Evolutionary conservation across 2,888 invertebrate genomes (phyloP), one percentile per base, ranked within the genome.

Genomic region (Callyntrura sp.): DNA sequence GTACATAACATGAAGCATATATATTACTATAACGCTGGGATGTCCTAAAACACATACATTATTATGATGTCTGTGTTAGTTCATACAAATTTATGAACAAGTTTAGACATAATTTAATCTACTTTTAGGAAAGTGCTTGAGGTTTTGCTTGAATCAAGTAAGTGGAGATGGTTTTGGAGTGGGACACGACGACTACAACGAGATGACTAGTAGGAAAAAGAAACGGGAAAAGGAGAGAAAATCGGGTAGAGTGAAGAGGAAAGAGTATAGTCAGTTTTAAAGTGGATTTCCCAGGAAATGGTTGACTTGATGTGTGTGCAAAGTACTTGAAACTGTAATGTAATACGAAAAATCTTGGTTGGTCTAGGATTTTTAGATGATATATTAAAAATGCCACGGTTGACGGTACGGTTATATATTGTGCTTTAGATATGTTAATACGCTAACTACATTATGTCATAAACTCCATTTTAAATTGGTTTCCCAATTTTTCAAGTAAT

Each of bases 101-200:
- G 60, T 81, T 81, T 57, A 81, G 81, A 81, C 81, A 81, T 81
- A 81, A 81, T 81, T 81, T 81, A 81, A 81, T 81, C 81, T 81
- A 60, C 81, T 81, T 81, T 81, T 60, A 20, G 57, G 60, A 78
- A 81, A 81, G 81, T 81, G 60, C 81, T 81, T 81, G 81, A 81
- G 81, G 81, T 81, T 81, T 57, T 57, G 43, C 81, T 81, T 60
- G 81, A 81, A 81, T 60, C 60, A 81, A 81, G 60, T 60, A 60
- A 60, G 78, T 78, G 78, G 55, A 55, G 55, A 78, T 78, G 81
- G 43, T 57, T 81, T 81, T 60, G n/a, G 81, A 81, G 81, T 81
- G 81, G 81, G 43, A 81, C 81, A 60, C 43, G 57, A 78, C 78
- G 43, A 23, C 78, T n/a, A 55, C 78, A 55, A 78, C 78, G 55